phyloP scores from a whole-genome alignment of 2,113 vertebrate genomes.

The Hirundichthys speculiger region DNA sequence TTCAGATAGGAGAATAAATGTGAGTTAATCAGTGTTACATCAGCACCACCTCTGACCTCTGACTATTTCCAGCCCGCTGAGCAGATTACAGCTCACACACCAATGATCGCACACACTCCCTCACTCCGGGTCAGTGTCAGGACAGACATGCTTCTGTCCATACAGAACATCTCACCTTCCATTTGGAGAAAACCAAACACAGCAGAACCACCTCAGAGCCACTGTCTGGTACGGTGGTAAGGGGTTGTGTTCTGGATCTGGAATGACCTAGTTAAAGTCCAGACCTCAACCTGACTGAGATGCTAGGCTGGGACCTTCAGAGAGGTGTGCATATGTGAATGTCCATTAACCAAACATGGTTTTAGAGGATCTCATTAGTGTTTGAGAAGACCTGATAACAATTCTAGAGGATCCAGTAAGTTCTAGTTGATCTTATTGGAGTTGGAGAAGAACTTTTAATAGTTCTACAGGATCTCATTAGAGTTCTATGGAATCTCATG shows the following conservation, averaged over 20 bases:
- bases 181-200: too few relatives aligned
- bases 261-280: not conserved
- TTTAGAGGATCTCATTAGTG: too few relatives aligned
- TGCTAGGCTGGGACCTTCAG: not conserved
- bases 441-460: too few relatives aligned
- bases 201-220: not conserved
- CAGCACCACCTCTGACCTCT: conserved; percentile 44
- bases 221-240: not conserved
- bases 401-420: too few relatives aligned
- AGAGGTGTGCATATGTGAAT: not conserved
- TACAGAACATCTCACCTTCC: too few relatives aligned
- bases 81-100: conserved; percentile 1
- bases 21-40: conserved; percentile 33
- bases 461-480: too few relatives aligned
- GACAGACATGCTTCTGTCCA: not conserved
- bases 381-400: too few relatives aligned
- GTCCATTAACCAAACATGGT: too few relatives aligned
- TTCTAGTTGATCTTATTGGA: too few relatives aligned
- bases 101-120: not conserved
- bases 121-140: not conserved
- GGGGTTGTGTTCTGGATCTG: not conserved
- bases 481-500: too few relatives aligned
- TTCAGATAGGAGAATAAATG: not conserved
- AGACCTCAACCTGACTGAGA: not conserved
- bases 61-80: conserved; percentile 34